Evolutionary conservation across 2,113 vertebrate genomes (phyloP), one percentile per base, ranked within the genome.

Genomic region (Ctenodactylus gundi): DNA sequence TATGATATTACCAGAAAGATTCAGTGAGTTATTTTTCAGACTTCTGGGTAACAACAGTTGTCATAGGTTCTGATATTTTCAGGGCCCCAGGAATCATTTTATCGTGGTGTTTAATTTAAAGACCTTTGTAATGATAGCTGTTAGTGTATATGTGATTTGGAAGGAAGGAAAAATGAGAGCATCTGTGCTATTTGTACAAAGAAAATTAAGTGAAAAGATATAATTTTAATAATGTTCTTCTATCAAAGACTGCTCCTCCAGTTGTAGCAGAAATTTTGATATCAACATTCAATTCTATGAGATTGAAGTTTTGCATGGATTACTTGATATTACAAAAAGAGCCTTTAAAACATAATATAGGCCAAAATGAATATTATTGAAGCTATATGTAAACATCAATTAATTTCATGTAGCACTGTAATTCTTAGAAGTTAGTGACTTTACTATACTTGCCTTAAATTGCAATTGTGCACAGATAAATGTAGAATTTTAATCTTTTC

Each of bases 171-270:
- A 97, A 95, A 97, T 98, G 96, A 98, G 97, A 98, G 58, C 94
- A 94, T 94, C 80, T 93, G 18, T 93, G 88, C 84, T 98, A 97
- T 98, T 98, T 98, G 96, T 97, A 94, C 49, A 97, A 95, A 96
- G 92, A 97, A 97, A 97, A 95, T 95, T 98, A 98, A 97, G 95
- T 93, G 90, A 96, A 98, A 97, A 90, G 94, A 94, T 95, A 94
- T 86, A 92, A 92, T 88, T 96, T 97, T 96, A 93, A 97, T 96
- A 93, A 96, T 84, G 96, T 94, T 92, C 86, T 93, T 97, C 55
- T 75, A 89, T 87, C 73, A 51, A 95, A 95, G 82, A 34, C 82
- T 96, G 39, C 18, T 95, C 90, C 12, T 39, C 76, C 57, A 93
- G 3, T 97, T 97, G 83, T 76, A 87, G 84, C 89, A 68, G 93